Evolutionary conservation across 2,797 vertebrate genomes (phyloP), one percentile per base, ranked within the genome.

Genomic region (Ammospiza maritima): DNA sequence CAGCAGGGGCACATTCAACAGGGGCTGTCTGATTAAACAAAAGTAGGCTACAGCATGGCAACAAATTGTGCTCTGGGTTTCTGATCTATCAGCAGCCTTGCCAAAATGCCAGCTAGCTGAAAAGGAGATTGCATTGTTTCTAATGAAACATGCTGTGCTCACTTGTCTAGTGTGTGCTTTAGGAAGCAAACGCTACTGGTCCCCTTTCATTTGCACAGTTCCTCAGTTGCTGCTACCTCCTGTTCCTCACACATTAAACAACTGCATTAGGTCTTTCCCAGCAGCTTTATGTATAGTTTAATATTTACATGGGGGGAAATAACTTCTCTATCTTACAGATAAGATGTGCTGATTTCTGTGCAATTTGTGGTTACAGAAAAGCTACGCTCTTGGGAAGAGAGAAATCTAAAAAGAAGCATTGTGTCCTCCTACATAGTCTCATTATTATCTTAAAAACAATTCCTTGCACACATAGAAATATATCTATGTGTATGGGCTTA

Each of bases 91-190:
- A 90, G 81, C 92, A 96, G 84, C 94, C 92, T 90, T 96, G 87
- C 57, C 91, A 96, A 95, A 95, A 73, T 81, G 93, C 91, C 74
- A 92, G 79, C 91, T 75, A 89, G 77, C 88, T 93, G 94, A 92
- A 93, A 93, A 96, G 93, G 95, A 96, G 94, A 75, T 60, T 92
- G 96, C 89, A 96, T 96, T 97, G 93, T 97, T 96, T 74, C 90
- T 82, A 89, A 93, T 90, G 94, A 96, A 96, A 96, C 96, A 72
- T 88, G 95, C 96, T 96, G 90, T 70, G 91, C 86, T 93, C 74
- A 71, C 76, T 96, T 93, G 93, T 80, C 60, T 47, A 47, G 47
- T 47, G 47, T 47, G 47, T 23, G 47, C 47, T 91, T 81, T 79
- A 86, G 87, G 92, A 96, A 86, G 75, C 82, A 85, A 90, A 96